These are phyloP conservation scores for Crotalus tigris DNA, from an alignment of 2,113 vertebrate species.

Conservation along the genomic window DNA sequence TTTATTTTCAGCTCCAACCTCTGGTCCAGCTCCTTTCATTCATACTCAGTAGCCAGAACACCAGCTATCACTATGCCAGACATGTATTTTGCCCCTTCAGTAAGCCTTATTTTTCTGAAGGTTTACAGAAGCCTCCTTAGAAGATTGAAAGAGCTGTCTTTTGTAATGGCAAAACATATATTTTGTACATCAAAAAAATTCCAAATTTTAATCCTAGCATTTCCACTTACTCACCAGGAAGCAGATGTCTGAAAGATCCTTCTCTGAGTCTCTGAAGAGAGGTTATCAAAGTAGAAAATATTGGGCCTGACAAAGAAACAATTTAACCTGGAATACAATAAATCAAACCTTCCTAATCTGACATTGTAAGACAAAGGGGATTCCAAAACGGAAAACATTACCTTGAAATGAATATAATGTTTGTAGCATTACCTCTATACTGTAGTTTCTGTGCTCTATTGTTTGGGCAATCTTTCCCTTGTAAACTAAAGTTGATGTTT, in stretches of 20 bases:
- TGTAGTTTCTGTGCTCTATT: conserved; percentile 98
- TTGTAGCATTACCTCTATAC: conserved; percentile 84
- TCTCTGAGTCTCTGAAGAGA: background rate
- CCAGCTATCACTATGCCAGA: background rate
- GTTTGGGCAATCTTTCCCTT: conserved; percentile 98
- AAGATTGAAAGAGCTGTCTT: background rate
- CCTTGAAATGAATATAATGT: background rate
- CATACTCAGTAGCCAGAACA: background rate
- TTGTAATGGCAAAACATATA: background rate
- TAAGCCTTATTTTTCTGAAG: background rate
- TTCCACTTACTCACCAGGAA: background rate
- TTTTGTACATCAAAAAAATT: background rate
- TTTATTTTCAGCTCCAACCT: background rate
- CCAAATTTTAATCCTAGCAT: background rate
- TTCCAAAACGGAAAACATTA: background rate
- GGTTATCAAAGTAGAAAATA: background rate
- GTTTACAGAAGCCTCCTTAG: background rate
- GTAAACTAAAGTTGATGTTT: conserved; percentile 99
- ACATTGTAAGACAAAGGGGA: background rate
- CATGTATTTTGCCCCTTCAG: background rate
- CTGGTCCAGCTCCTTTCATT: background rate
- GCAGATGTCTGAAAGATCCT: background rate
- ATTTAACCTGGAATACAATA: background rate
- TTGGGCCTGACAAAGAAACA: background rate
- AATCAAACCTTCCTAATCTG: background rate